Base-by-base conservation (phyloP, 2,888 invertebrate species). In the Drosophila setosimentum region DNA sequence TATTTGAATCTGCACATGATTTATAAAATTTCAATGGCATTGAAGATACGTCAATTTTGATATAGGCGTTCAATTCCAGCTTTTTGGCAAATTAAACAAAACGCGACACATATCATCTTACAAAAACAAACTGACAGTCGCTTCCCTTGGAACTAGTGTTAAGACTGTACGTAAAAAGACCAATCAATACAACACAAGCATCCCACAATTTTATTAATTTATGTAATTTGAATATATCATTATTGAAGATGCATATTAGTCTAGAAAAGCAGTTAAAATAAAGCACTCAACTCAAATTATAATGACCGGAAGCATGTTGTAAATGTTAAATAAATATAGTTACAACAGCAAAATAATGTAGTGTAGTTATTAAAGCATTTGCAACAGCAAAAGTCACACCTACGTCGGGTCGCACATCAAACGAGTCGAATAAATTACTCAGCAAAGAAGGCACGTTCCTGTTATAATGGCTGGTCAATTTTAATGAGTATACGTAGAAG, bases 381-480 rank as follows among this genome's bases (percentile, higher is more conserved):
- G 29, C 54, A 42, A 18, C 29, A 53, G 45, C 58, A 63, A 51
- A 57, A 58, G 60, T 59, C 60, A 55, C 72, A 60, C 51, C 61
- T 73, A 24, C 40, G 24, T 29, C 16, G 71, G 29, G 42, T 51
- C 35, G 42, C 59, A n/a, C 60, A 66, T 72, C 74, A 74, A 78
- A 66, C 67, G 58, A 83, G 65, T 66, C 61, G 51, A 78, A 90
- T 89, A 88, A 89, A 86, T 90, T 83, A 83, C 78, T 64, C 77
- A 57, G 68, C 65, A 70, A 73, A 72, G 72, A 74, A 81, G 77
- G 87, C 91, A 90, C 91, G 91, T 89, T 81, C 61, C 73, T 45
- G 82, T 74, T 83, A 87, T 87, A 87, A 90, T 90, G 85, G 85
- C 77, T 87, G 79, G 87, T 87, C 89, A 87, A 90, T 90, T 86